These are phyloP conservation scores for Apteryx owenii DNA, from an alignment of 2,113 vertebrate species.

Conservation along the genomic window DNA sequence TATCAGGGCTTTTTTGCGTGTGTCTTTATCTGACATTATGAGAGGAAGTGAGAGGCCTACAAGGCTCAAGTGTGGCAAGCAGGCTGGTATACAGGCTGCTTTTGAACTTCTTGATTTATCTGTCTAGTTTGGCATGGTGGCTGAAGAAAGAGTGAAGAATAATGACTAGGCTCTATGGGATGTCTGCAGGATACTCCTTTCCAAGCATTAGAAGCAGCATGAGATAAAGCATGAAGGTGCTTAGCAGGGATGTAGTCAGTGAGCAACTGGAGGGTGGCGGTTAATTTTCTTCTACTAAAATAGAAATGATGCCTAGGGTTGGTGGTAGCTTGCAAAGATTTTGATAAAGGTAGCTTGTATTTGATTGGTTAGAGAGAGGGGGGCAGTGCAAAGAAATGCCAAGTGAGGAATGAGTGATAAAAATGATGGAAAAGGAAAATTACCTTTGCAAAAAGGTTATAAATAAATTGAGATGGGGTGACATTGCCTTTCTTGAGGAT, in stretches of 20 bases:
- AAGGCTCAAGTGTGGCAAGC: not conserved
- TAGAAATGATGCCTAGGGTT: slow-evolving; percentile 41
- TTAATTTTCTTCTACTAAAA: slow-evolving; percentile 46
- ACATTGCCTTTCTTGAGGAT: slow-evolving; percentile 1
- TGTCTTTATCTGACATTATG: not conserved
- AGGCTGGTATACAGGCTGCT: not conserved
- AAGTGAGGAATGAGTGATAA: not conserved
- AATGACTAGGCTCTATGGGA: not conserved
- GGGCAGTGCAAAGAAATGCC: not conserved
- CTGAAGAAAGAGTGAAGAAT: not conserved
- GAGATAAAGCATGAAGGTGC: slow-evolving; percentile 2
- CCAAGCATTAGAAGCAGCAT: not conserved
- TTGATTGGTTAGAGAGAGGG: slow-evolving; percentile 43
- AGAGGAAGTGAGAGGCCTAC: not conserved
- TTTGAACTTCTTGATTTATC: slow-evolving; percentile 23
- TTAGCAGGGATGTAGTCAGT: slow-evolving; percentile 11
- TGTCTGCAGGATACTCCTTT: not conserved
- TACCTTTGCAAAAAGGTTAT: not conserved
- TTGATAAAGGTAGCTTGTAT: slow-evolving; percentile 8
- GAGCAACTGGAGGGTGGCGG: slow-evolving; percentile 11
- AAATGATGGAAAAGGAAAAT: slow-evolving; percentile 55
- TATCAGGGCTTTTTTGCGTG: not conserved
- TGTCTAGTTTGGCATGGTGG: not conserved
- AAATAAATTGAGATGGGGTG: slow-evolving; percentile 28
- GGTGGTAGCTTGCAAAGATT: slow-evolving; percentile 39